These are phyloP conservation scores for Maconellicoccus hirsutus DNA, from an alignment of 1,140 invertebrate genomes.

Conservation along the genomic window DNA sequence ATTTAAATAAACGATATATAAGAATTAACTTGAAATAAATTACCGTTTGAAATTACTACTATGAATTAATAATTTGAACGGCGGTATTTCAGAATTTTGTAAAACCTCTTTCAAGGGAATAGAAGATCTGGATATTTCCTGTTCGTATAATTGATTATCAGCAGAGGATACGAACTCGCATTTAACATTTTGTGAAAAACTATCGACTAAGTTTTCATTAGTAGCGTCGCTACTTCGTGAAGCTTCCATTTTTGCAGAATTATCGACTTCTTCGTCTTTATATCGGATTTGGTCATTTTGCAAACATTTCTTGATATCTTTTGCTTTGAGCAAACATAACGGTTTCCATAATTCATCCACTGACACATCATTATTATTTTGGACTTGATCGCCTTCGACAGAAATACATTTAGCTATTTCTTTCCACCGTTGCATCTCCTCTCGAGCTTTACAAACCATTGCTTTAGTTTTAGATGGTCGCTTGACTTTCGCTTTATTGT, in stretches of 20 bases:
- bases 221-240: not conserved
- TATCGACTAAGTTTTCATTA: not conserved
- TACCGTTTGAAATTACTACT: slow-evolving; percentile 10
- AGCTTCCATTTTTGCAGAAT: not conserved
- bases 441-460: not conserved
- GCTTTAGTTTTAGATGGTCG: not conserved
- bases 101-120: not conserved
- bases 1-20: not conserved
- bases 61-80: not conserved
- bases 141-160: not conserved
- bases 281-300: not conserved
- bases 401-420: not conserved
- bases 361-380: not conserved
- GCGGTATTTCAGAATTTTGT: not conserved
- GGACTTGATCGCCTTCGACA: not conserved
- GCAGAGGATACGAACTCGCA: not conserved
- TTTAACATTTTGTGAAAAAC: not conserved
- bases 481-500: not conserved
- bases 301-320: not conserved
- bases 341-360: not conserved
- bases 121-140: not conserved
- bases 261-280: not conserved
- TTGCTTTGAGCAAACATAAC: not conserved
- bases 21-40: not conserved
- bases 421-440: not conserved